Conservation (phyloP, 2,888 invertebrate species). For the Cylindroiulus punctatus region DNA sequence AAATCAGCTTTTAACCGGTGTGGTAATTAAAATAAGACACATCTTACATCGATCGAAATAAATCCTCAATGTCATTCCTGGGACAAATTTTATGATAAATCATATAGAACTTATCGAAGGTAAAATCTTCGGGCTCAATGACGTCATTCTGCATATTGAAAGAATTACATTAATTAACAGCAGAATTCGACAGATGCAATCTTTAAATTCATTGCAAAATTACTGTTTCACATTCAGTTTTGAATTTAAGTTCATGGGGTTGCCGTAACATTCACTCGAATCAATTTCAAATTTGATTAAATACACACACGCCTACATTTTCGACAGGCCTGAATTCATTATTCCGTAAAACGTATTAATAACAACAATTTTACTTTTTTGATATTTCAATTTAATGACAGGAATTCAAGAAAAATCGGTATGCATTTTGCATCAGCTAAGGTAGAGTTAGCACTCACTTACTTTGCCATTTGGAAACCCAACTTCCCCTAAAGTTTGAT, state of each 20-base stretch:
- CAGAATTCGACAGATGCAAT: constrained; percentile 20
- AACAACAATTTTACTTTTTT: no score
- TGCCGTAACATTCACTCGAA: no score
- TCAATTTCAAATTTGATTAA: no score
- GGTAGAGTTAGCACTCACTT: constrained; percentile 58
- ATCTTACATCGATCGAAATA: constrained; percentile 93
- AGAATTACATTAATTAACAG: constrained; percentile 55
- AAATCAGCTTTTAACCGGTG: not conserved
- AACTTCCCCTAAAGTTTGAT: constrained; percentile 93
- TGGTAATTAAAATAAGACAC: not conserved
- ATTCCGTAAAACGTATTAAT: no score
- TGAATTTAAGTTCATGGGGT: no score
- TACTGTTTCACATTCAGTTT: no score
- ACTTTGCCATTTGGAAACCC: constrained; percentile 92
- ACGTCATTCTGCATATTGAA: constrained; percentile 79
- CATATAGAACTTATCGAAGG: constrained; percentile 98
- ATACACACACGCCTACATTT: no score
- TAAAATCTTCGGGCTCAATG: constrained; percentile 93
- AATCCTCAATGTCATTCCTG: constrained; percentile 96
- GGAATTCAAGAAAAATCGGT: no score
- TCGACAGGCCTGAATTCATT: no score
- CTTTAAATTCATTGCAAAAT: constrained; percentile 43
- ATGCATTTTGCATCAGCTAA: not conserved
- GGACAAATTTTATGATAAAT: constrained; percentile 99
- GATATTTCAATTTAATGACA: no score